Evolutionary conservation across 2,797 vertebrate genomes (phyloP), one percentile per base, ranked within the genome.

Genomic region (Crenuchus spilurus): DNA sequence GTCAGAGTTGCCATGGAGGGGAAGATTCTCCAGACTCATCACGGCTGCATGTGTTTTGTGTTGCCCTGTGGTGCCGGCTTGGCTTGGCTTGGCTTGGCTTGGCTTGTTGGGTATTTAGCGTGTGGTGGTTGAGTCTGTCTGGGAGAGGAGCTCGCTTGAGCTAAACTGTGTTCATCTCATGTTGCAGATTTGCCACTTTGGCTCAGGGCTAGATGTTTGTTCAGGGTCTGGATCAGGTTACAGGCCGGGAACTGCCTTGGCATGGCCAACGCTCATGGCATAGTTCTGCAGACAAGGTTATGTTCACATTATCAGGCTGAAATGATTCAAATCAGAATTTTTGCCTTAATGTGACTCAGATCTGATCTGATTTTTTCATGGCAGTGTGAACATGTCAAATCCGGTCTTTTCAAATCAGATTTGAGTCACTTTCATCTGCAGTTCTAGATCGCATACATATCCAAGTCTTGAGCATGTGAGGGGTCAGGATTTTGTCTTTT

Each of bases 1-100:
- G 84, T 86, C 84, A 79, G 77, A 83, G 82, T 81, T 86, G 84
- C 86, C 80, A 70, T 52, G 68, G 79, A 49, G 18, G 10, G 22
- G 44, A 22, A 42, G 24, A 4, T 70, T 72, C 81, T 83, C 74
- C 75, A 86, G 85, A 72, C 72, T 80, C 82, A 81, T 77, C 44
- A 8, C 44, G 60, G 39, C 37, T 4, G 67, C 26, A 54, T 41
- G 58, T 48, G 58, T 61, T 73, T 24, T 28, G 64, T 69, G 66
- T 75, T 77, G 48, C 70, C 42, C 52, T 41, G 41, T 20, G 62
- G 63, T 22, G 16, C 37, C n/a, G 9, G 26, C n/a, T 63, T 55
- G 75, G 49, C 26, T 62, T 41, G 64, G 54, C 31, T 35, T 46
- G 55, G 26, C n/a, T 63, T 55, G 75, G 49, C 26, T 62, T 41